phyloP scores from a whole-genome alignment of 2,113 vertebrate species.

The Gavia stellata region DNA sequence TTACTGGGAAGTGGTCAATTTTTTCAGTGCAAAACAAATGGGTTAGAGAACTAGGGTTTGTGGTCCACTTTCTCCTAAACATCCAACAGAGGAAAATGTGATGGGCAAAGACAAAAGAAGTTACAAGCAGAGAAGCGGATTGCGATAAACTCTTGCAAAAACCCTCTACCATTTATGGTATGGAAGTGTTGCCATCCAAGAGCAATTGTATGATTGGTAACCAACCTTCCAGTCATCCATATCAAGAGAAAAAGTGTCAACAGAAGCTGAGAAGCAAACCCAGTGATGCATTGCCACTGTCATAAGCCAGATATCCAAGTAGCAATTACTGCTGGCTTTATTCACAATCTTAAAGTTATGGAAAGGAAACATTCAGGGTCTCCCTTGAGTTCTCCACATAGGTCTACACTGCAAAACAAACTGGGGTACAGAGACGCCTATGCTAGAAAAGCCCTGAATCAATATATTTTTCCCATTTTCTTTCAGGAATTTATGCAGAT shows the following conservation, averaged over 20 bases:
- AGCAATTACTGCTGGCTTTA: background rate
- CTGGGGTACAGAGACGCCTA: background rate
- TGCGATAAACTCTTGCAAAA: background rate
- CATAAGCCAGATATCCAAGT: background rate
- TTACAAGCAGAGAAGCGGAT: background rate
- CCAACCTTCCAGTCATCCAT: background rate
- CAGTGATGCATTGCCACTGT: background rate
- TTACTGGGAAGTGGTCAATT: background rate
- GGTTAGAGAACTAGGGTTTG: background rate
- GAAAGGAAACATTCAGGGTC: background rate
- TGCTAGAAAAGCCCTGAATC: background rate
- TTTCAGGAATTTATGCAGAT: background rate
- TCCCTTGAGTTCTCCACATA: background rate
- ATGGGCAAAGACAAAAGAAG: background rate
- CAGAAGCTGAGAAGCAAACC: background rate
- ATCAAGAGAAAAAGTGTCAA: background rate
- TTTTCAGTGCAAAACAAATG: background rate
- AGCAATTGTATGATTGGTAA: background rate
- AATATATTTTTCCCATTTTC: background rate
- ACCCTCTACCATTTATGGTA: background rate
- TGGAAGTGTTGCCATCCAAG: background rate
- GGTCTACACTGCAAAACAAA: background rate
- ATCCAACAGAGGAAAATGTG: background rate
- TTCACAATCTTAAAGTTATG: background rate
- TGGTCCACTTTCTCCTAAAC: background rate